phyloP scores from a whole-genome alignment of 2,888 invertebrate species.

The Linnaemya vulpina region DNA sequence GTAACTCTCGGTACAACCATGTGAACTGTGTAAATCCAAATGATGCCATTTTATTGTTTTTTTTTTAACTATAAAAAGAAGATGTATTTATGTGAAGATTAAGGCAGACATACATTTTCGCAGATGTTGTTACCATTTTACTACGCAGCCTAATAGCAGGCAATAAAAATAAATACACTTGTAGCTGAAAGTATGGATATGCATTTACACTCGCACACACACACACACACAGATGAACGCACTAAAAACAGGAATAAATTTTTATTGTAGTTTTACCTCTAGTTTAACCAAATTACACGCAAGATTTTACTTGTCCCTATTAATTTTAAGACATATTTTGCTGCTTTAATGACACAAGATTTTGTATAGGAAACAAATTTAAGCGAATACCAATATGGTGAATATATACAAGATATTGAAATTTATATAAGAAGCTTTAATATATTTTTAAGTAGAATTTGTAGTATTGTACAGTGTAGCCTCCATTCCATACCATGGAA shows the following conservation, averaged over 20 bases:
- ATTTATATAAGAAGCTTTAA: too few species aligned
- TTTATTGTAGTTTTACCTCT: constrained; percentile 52
- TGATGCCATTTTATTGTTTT: constrained; percentile 52
- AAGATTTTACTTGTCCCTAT: too few species aligned
- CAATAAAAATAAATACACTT: constrained; percentile 60
- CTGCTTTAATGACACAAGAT: too few species aligned
- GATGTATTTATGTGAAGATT: neutral
- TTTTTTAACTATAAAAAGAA: neutral
- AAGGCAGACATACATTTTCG: neutral
- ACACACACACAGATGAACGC: too few species aligned
- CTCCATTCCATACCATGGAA: too few species aligned
- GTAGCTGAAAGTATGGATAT: neutral
- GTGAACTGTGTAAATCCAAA: constrained; percentile 41
- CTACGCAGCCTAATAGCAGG: constrained; percentile 53
- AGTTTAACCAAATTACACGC: neutral
- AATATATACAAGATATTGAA: too few species aligned
- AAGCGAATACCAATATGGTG: too few species aligned
- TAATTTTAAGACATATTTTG: too few species aligned
- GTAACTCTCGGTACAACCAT: neutral
- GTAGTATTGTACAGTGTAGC: too few species aligned
- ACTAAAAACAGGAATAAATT: constrained; percentile 39
- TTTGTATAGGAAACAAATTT: too few species aligned
- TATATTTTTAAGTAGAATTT: too few species aligned
- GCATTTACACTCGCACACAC: neutral
- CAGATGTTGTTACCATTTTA: constrained; percentile 13